Conservation (phyloP, 2,113 vertebrate genomes). For the Pampusana beccarii region DNA sequence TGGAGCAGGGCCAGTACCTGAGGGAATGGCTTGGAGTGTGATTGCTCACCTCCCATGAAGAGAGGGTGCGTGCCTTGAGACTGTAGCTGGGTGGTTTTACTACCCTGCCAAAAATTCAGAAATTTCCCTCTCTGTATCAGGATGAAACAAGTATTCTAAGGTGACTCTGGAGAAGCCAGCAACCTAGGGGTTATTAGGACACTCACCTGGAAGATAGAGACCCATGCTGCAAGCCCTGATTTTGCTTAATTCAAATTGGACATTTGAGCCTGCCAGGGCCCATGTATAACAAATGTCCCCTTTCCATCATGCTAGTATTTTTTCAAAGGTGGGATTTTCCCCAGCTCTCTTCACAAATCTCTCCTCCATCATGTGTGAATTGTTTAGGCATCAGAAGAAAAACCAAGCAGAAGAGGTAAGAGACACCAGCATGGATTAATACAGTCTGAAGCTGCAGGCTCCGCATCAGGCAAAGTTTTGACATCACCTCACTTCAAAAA, state of each 20-base stretch:
- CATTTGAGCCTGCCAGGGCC: background rate
- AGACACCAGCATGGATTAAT: background rate
- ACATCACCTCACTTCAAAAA: background rate
- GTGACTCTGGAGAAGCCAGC: background rate
- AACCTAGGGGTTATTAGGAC: background rate
- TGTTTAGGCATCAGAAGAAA: background rate
- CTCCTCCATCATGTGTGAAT: background rate
- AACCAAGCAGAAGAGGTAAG: background rate
- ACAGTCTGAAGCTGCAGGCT: background rate
- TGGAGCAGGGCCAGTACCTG: conserved; percentile 54
- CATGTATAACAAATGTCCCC: background rate
- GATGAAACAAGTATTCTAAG: conserved; percentile 37
- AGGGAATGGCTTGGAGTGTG: conserved; percentile 19
- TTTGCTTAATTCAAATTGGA: background rate
- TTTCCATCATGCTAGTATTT: background rate
- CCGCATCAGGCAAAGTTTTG: background rate
- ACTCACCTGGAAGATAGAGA: background rate
- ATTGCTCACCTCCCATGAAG: conserved; percentile 67
- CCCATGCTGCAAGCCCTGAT: background rate
- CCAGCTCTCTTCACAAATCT: background rate
- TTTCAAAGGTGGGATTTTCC: background rate
- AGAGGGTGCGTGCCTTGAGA: conserved; percentile 39
- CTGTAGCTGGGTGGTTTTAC: conserved; percentile 64
- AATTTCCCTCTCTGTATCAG: conserved; percentile 20
- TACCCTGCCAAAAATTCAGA: conserved; percentile 53